A percentile compares a stretch with the other conserved stretches of the same genome.
These are phyloP conservation scores for Spodoptera frugiperda DNA, from an alignment of 1,140 invertebrate genomes.

Conservation along the genomic window DNA sequence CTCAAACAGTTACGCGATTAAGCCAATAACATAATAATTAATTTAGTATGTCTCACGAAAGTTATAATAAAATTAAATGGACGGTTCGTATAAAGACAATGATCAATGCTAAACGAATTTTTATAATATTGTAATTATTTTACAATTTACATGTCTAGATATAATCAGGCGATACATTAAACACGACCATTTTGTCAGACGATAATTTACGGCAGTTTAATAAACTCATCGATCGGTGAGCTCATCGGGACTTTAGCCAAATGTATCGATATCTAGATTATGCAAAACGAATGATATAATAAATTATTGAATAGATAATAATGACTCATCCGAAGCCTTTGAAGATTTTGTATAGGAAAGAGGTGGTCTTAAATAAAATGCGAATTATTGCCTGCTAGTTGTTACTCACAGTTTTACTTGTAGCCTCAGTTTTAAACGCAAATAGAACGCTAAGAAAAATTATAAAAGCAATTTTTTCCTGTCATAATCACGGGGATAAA, in stretches of 20 bases:
- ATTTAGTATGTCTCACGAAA: too few relatives aligned
- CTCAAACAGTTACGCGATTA: too few relatives aligned
- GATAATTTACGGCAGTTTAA: neutral
- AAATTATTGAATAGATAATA: constrained; percentile 15
- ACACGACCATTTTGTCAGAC: neutral
- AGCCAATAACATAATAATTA: too few relatives aligned
- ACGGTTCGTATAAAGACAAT: too few relatives aligned
- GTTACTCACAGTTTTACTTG: neutral
- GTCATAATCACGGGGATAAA: too few relatives aligned
- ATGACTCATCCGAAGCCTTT: neutral
- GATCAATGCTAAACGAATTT: too few relatives aligned
- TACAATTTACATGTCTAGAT: neutral
- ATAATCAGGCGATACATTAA: neutral
- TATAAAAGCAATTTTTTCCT: too few relatives aligned
- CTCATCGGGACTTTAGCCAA: too few relatives aligned
- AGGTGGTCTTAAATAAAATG: constrained; percentile 9
- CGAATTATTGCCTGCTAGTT: neutral
- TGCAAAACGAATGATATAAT: constrained; percentile 7
- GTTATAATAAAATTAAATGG: too few relatives aligned
- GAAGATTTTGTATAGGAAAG: neutral
- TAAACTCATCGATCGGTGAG: constrained; percentile 3
- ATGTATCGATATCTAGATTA: neutral
- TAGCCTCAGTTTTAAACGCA: too few relatives aligned
- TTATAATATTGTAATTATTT: too few relatives aligned
- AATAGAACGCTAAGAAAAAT: too few relatives aligned